Base-by-base conservation (phyloP, 2,797 vertebrate species). In the Ctenopoma multispine region DNA sequence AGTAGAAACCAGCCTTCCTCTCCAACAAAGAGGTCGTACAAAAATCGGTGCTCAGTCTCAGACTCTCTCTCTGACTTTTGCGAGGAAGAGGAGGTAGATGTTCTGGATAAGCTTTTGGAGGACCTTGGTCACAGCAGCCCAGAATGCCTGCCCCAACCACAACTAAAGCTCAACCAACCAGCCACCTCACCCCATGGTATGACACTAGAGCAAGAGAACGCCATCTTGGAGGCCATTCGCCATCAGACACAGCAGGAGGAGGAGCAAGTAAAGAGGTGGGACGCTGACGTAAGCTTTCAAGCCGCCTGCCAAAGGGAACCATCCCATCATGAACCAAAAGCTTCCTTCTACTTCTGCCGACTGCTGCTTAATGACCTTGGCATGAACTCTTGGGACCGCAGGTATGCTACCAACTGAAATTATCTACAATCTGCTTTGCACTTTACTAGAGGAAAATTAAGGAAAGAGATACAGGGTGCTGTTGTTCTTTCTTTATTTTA, bases 381-480 rank as follows among this genome's bases (percentile, higher is more conserved):
- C 73, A 99, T 99, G 97, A 98, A 99, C 90, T 98, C 97, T 58
- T 99, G 98, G 97, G 97, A 99, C 4, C 96, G 96, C 92, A 99
- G 98, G 98, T 99, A 96, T 64, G 15, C 50, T 53, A 51, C 21
- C 40, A 61, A 21, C 31, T 74, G 4, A 13, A n/a, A 61, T 20
- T 46, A 1, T 11, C 21, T 50, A 2, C 12, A 24, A 21, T 59
- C 59, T 53, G 46, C 3, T 66, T 65, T 70, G 7, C 27, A 36
- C 51, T 62, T 13, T 43, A 41, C 0, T 62, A 51, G 41, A 72
- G 7, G 24, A 60, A 34, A 5, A 60, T 43, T 21, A 2, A 62
- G 18, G 7, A n/a, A 66, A 36, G 2, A 2, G 59, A 11, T 12
- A 24, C 1, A 27, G 7, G 5, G 4, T 5, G 23, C 20, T 43